Base-by-base conservation (phyloP, 2,888 invertebrate genomes). In the Gymnoscelis rufifasciata region DNA sequence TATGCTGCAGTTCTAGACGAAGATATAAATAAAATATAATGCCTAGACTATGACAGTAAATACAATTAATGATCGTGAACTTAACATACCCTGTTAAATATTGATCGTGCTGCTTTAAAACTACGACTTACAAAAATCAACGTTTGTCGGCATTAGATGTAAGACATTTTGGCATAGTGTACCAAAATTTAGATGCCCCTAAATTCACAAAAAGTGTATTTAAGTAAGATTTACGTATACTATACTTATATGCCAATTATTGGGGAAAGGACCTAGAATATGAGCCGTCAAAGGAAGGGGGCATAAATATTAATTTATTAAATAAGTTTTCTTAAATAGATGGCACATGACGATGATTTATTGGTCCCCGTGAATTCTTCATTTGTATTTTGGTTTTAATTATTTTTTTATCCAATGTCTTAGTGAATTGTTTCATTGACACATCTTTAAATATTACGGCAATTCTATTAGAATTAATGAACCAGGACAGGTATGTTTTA, bases 321-420 rank as follows among this genome's bases (percentile, higher is more conserved):
- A 48, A 45, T 52, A 59, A 62, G 57, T 55, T 60, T 53, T 56
- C 62, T 67, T 70, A 75, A 62, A 67, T 70, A 76, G 69, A 80
- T 79, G 80, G 78, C 78, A 79, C 78, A 66, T 73, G 60, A 63
- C 53, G 66, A 62, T 68, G 65, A 71, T 65, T 66, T 67, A 73
- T 83, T 80, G 83, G 80, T 81, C 83, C 73, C 82, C 76, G 68
- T 66, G 70, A 68, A 72, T 72, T 74, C 66, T 74, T 60, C 62
- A 47, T 60, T 60, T 51, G 51, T 52, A 46, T 43, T 38, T 41
- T 37, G 27, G 43, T 10, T 53, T 47, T 15, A 13, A 13, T 30
- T 33, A 10, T 27, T 23, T 1, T 14, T 24, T 43, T 14, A 28
- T 35, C 28, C 26, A 29, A 30, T n/a, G n/a, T n/a, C n/a, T n/a